Evolutionary conservation across 2,113 vertebrate genomes (phyloP), one percentile per base, ranked within the genome.

Genomic region (Hippolais icterina): DNA sequence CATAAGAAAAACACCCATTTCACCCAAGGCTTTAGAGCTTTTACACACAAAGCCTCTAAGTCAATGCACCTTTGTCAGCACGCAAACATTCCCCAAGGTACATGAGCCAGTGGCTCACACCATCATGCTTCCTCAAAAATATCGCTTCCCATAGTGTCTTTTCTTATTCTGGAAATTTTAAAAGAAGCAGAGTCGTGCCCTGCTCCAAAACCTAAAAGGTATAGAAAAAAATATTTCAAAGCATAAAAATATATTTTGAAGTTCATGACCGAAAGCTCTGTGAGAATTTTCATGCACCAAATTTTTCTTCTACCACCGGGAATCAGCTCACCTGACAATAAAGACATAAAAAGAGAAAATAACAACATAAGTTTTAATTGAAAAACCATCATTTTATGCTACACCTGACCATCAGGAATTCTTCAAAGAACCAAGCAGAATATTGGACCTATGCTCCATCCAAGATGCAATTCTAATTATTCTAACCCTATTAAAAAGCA

Each of bases 111-210:
- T 46, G 50, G 65, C 52, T 88, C 83, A 70, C 35, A 35, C 3
- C 0, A 0, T 42, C 35, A 10, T 2, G 2, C 11, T 72, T 78
- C 61, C 52, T 59, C 10, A 74, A 11, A 86, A 86, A 57, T 29
- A 90, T 3, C 25, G 33, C 8, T 54, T 81, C 50, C 54, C 61
- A 12, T 29, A 57, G 35, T 23, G 54, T 25, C 25, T 87, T 74
- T 68, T 10, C 35, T 21, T 59, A 2, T 20, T 69, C 59, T 52
- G n/a, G 25, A 70, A 39, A n/a, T 83, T 63, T 39, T 42, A 37
- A 65, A 81, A 86, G 29, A 14, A 86, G 10, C 8, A 44, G 11
- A 19, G 15, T 46, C 6, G 0, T 39, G 16, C 14, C 83, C 60
- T 84, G 16, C 11, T 81, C 18, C 2, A 14, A 84, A 54, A 76